Conservation (phyloP, 2,797 vertebrate genomes). For the Peromyscus nudipes region DNA sequence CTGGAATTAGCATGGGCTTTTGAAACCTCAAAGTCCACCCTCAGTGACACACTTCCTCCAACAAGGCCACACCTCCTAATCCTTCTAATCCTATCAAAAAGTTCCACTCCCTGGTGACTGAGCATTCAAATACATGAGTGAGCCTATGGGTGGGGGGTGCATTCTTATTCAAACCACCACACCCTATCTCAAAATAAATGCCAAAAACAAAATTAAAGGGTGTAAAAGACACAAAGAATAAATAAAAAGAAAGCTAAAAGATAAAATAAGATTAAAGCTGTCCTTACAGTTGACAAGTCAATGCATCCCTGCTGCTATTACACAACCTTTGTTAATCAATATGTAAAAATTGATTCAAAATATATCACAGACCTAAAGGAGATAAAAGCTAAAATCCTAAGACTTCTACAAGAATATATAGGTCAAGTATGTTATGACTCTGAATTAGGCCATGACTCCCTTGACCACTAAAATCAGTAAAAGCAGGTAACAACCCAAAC, state of each 20-base stretch:
- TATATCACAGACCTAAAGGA: conserved; percentile 8
- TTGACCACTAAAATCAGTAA: conserved; percentile 39
- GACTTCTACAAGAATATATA: conserved; percentile 29
- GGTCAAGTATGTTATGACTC: not conserved
- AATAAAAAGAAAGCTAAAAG: not conserved
- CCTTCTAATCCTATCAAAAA: not conserved
- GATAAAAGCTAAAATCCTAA: conserved; percentile 20
- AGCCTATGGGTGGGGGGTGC: not conserved
- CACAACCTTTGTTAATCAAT: not conserved
- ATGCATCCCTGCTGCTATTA: not conserved
- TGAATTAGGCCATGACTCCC: not conserved
- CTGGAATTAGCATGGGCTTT: not conserved
- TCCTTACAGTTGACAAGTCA: not conserved
- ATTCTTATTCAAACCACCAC: not conserved
- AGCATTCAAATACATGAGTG: not conserved
- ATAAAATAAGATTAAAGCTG: conserved; percentile 24
- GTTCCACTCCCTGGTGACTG: not conserved
- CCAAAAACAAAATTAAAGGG: not conserved
- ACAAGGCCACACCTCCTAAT: not conserved
- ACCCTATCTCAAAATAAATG: not conserved
- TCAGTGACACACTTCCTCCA: not conserved
- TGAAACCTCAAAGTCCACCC: not conserved
- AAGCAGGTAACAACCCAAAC: conserved; percentile 49
- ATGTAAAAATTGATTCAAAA: conserved; percentile 17
- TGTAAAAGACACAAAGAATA: not conserved